Evolutionary conservation across 2,888 invertebrate species (phyloP), one percentile per base, ranked within the genome.

Genomic region (Drosophila pegasa): DNA sequence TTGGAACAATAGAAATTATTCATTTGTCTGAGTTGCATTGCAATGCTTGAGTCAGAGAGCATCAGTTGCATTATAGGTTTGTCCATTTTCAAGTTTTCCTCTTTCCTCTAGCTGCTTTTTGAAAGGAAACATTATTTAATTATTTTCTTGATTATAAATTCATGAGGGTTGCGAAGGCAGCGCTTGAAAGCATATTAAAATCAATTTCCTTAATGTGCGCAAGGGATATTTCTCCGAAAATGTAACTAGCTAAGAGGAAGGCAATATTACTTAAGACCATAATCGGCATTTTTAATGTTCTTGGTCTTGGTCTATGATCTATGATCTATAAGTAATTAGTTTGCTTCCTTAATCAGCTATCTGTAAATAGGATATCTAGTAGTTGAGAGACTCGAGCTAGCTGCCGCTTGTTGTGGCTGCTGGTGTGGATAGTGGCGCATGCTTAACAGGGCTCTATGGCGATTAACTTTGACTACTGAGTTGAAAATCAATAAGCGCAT

Each of bases 401-500:
- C 18, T 38, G 2, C 18, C 18, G 5, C 4, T 2, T 47, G 59
- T 27, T 51, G 12, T 2, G 41, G 33, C 2, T 41, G 37, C 14
- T 51, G 37, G 25, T 66, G 35, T 37, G 61, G 29, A 35, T 60
- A 65, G 64, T 33, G 60, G 45, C 59, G 68, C 62, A 69, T 78
- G 68, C 67, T 87, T 73, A 82, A 79, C 79, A 69, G 38, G 64
- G 57, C 48, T 66, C 63, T 60, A 33, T 62, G 55, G 52, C 55
- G 67, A 73, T 80, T 77, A 78, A 80, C 61, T 72, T 65, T 74
- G 63, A 69, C 69, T 75, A 45, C 37, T 63, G 57, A 52, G 58
- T 63, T 61, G 60, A 80, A 88, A 84, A 83, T 84, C 84, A 78
- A 86, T 84, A 88, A 63, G 58, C 58, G 58, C 62, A 75, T 86